Base-by-base conservation (phyloP, 30 jellyfish, hydroid and myxozoan species). In the Phacellophora camtschatica region DNA sequence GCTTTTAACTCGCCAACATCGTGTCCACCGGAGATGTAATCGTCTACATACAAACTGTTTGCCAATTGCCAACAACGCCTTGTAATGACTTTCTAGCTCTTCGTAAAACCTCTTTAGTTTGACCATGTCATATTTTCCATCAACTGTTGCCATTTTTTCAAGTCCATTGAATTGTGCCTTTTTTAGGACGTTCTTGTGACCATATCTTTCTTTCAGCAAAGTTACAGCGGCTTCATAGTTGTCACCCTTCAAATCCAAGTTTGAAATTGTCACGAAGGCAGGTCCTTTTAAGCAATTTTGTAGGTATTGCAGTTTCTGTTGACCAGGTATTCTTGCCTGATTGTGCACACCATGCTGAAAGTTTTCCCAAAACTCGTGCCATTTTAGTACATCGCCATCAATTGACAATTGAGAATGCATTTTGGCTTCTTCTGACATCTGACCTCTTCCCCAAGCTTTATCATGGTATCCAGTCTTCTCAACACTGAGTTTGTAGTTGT, bases 301-400 rank as follows among this genome's bases (percentile, higher is more conserved):
- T 71, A 77, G 56, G 0, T 77, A 77, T 20, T 58, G 81, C 69
- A 77, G 58, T 57, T 56, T 77, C 71, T 77, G 89, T 19, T 56
- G 81, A 58, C 24, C 81, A 5, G 89, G 71, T 57, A 77, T 24
- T 5, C 33, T 0, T 3, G 72, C 22, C 12, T 66, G 43, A 35
- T 53, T 34, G 55, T 81, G 76, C 0, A 81, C 92, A 31, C 84
- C 84, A 34, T 64, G 77, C 31, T 81, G 76, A 30, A 81, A 81
- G 67, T 77, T n/a, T 53, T 81, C 92, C 92, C 85, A 66, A 25
- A 81, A 81, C 28, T 81, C 78, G 32, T 81, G 85, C 85, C 85
- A 65, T 46, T 64, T 31, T 20, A 68, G 9, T 5, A 66, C 78
- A 42, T 81, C 54, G 13, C 92, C 77, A 66, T 81, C 85, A 39